phyloP scores from a whole-genome alignment of 2,888 invertebrate genomes.

The Trissolcus brochymenae region DNA sequence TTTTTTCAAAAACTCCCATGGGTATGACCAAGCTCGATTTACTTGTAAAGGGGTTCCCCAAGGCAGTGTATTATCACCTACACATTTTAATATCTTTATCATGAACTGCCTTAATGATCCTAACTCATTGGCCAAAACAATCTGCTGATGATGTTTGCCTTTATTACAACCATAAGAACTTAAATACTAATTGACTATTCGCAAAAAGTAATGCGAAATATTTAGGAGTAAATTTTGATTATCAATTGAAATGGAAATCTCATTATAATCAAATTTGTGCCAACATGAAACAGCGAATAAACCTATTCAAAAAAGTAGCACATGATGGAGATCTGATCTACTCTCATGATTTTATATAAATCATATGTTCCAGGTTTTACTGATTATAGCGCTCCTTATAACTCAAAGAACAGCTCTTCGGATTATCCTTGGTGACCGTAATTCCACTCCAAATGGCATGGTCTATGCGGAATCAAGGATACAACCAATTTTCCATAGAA shows the following conservation, averaged over 20 bases:
- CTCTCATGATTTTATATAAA: conserved; percentile 8
- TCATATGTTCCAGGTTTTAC: conserved; percentile 1
- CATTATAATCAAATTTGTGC: background rate
- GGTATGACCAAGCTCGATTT: conserved; percentile 4
- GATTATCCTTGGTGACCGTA: background rate
- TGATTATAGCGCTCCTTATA: conserved; percentile 9
- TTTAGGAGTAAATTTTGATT: background rate
- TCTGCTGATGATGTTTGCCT: background rate
- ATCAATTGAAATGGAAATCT: conserved; percentile 5
- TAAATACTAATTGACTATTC: background rate
- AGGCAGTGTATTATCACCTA: conserved; percentile 6
- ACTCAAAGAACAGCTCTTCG: background rate
- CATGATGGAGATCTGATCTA: conserved; percentile 9
- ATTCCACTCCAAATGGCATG: background rate
- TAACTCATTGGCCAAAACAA: background rate
- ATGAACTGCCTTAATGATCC: background rate
- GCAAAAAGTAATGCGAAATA: background rate
- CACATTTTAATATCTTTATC: conserved; percentile 2
- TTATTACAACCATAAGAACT: too few relatives aligned
- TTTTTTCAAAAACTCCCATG: conserved; percentile 14
- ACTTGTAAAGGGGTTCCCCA: conserved; percentile 1
- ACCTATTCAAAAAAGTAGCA: conserved; percentile 17
- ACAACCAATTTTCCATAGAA: background rate
- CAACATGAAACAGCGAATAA: background rate
- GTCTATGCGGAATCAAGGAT: background rate